Percentiles rank a stretch among this genome's conserved stretches.
phyloP scores from a whole-genome alignment of 30 jellyfish, hydroid and myxozoan genomes.

The Mastigias papua region DNA sequence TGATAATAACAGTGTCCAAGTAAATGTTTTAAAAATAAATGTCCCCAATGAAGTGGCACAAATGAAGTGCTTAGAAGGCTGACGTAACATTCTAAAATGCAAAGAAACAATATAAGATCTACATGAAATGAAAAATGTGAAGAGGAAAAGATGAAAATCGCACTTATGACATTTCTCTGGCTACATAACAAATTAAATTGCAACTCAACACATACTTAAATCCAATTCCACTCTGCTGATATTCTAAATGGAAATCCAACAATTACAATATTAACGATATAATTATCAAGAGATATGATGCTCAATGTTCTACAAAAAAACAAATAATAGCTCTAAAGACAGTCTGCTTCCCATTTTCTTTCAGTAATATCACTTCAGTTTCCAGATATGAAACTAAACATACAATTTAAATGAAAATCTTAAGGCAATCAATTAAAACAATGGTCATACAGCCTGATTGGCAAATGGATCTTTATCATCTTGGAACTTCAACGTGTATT shows the following conservation, averaged over 20 bases:
- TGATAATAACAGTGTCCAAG: not conserved
- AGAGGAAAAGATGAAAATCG: not conserved
- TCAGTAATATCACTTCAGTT: no score
- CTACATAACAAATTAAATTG: no score
- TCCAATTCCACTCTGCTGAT: no score
- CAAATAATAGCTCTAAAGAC: no score
- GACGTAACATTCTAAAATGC: not conserved
- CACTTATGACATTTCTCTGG: no score
- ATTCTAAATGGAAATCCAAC: no score
- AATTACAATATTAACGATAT: no score
- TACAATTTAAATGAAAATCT: not conserved
- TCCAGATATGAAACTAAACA: not conserved
- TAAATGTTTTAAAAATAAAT: not conserved
- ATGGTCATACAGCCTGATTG: conserved; percentile 26
- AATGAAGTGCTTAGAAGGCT: not conserved
- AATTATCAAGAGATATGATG: no score
- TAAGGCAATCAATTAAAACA: not conserved
- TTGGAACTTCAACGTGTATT: conserved; percentile 11
- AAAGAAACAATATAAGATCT: not conserved
- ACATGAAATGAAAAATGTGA: not conserved
- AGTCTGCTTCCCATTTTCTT: no score
- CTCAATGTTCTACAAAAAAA: no score
- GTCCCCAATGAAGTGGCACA: not conserved
- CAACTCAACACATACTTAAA: no score
- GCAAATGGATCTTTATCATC: conserved; percentile 18